Conservation (phyloP, 2,113 vertebrate genomes). For the Dipodomys merriami region DNA sequence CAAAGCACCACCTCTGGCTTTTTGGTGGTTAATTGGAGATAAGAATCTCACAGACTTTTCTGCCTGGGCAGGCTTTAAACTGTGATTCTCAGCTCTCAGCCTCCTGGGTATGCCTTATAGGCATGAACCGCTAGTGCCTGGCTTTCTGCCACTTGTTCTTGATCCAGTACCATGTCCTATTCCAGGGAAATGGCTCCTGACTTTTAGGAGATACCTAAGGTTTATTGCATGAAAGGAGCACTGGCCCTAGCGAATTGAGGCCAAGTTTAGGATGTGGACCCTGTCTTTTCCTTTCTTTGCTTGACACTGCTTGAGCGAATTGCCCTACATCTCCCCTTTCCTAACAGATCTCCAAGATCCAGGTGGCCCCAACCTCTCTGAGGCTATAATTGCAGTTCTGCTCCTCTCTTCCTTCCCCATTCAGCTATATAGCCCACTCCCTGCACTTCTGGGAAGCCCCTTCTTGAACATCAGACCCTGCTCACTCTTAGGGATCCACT, state of each 20-base stretch:
- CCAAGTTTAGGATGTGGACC: background rate
- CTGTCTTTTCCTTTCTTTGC: constrained; percentile 2
- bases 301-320: background rate
- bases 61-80: no score
- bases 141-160: background rate
- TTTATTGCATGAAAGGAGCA: background rate
- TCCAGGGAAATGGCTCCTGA: background rate
- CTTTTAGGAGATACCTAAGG: background rate
- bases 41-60: no score
- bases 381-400: constrained; percentile 38
- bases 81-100: no score
- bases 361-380: background rate
- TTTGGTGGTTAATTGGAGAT: no score
- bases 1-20: no score
- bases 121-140: no score
- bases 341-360: background rate
- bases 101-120: no score
- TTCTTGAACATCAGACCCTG: background rate
- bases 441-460: background rate
- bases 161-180: background rate
- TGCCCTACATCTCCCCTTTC: constrained; percentile 7
- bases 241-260: background rate
- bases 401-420: background rate
- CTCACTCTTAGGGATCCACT: background rate
- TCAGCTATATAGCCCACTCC: background rate